phyloP scores from a whole-genome alignment of 1,140 invertebrate genomes.

The Drosophila nigromelanica region DNA sequence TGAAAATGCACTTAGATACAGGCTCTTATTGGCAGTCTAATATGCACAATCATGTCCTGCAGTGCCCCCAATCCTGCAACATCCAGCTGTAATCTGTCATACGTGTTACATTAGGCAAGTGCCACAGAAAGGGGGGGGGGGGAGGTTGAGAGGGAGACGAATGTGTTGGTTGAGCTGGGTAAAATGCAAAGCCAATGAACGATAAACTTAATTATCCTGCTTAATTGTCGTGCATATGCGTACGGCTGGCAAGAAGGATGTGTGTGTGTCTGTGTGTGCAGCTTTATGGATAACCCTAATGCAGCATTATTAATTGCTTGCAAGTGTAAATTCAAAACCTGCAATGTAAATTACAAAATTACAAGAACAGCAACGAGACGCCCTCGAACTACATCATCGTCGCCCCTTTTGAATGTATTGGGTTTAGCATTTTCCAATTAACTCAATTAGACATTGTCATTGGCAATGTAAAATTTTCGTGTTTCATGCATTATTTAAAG shows the following conservation, averaged over 20 bases:
- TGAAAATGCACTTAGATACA: constrained; percentile 48
- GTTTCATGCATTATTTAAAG: constrained; percentile 47
- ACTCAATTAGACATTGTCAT: constrained; percentile 46
- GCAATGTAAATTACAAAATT: constrained; percentile 80
- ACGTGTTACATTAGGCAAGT: constrained; percentile 27
- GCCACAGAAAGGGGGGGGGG: background rate
- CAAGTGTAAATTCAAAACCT: constrained; percentile 81
- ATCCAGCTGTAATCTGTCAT: constrained; percentile 50
- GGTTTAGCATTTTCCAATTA: constrained; percentile 37
- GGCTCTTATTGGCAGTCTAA: constrained; percentile 31
- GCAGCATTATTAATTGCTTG: constrained; percentile 83
- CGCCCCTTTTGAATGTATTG: background rate
- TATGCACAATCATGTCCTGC: constrained; percentile 47
- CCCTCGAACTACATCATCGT: background rate
- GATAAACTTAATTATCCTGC: constrained; percentile 83
- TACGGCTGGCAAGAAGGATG: background rate
- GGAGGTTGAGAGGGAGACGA: background rate
- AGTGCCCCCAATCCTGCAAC: background rate
- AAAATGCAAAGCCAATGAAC: constrained; percentile 74
- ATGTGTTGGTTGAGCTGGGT: constrained; percentile 4
- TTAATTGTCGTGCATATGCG: constrained; percentile 65
- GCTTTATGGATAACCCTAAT: constrained; percentile 78
- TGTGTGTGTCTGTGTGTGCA: constrained; percentile 37
- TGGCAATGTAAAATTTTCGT: constrained; percentile 32
- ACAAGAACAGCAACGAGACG: constrained; percentile 49